A percentile compares a stretch with the other conserved stretches of the same genome.
Conservation (phyloP, 2,797 vertebrate species). For the Fratercula arctica region DNA sequence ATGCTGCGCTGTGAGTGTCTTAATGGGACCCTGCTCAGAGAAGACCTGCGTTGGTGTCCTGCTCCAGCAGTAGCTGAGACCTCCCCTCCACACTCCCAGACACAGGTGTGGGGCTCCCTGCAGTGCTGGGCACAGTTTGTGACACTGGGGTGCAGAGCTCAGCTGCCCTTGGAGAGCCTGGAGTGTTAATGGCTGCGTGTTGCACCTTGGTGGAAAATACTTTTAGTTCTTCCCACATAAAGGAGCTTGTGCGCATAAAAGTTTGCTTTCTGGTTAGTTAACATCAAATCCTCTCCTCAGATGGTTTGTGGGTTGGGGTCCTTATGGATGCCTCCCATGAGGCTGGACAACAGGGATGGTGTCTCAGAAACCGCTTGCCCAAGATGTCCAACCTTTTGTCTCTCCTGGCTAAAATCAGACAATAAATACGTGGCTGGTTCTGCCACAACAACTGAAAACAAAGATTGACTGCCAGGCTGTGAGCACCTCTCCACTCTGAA, state of each 20-base stretch:
- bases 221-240: background rate
- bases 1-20: background rate
- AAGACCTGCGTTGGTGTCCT: background rate
- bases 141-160: background rate
- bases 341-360: background rate
- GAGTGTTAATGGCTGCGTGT: background rate
- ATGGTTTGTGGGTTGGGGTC: background rate
- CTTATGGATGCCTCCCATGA: background rate
- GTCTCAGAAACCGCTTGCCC: background rate
- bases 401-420: background rate
- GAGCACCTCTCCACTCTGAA: constrained; percentile 15
- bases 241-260: background rate
- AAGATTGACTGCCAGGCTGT: background rate
- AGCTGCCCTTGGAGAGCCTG: rapidly evolving
- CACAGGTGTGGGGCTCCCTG: background rate
- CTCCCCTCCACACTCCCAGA: background rate
- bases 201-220: background rate
- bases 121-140: rapidly evolving
- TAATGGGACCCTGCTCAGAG: background rate
- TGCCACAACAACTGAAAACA: constrained; percentile 7
- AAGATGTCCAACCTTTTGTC: background rate
- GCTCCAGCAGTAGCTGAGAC: background rate
- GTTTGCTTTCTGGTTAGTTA: background rate
- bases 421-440: background rate
- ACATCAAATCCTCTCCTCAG: background rate